Evolutionary conservation across 1,140 invertebrate genomes (phyloP), one percentile per base, ranked within the genome.

Genomic region (Apis cerana): DNA sequence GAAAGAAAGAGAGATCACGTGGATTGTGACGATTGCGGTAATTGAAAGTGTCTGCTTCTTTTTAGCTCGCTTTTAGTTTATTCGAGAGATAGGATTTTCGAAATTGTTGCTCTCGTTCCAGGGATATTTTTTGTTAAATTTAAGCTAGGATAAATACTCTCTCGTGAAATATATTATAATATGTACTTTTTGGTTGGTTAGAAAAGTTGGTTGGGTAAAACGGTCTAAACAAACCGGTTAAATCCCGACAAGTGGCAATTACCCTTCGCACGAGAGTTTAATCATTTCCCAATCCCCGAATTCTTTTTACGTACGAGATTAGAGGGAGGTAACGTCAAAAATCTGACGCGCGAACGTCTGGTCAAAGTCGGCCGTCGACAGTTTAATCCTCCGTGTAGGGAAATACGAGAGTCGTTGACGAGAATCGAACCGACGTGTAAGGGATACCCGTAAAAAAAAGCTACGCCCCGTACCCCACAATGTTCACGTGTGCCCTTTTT

Each of bases 371-470:
- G 19, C 27, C 77, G 48, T 75, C n/a, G 89, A 90, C 89, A 82
- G 86, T 80, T 90, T 86, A 91, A 91, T 91, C 88, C 85, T 61
- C 82, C 89, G 86, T 91, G 87, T 80, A 88, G 87, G 86, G 88
- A 82, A 82, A 88, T 88, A 89, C 75, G 81, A 72, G 72, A 81
- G 48, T 33, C 33, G 65, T 84, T 91, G 90, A 91, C 85, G 89
- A 88, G 88, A 91, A 70, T 80, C 83, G 90, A 91, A 88, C 89
- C 72, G 89, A 90, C 89, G 85, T 84, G 87, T 82, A 84, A 88
- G 70, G 81, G 87, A 88, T 88, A 88, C 85, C 65, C 50, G 68
- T 70, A 86, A 88, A 88, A 43, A 89, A 89, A 88, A 74, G 27
- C 27, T 78, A 15, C 27, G 56, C 27, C 11, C 75, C 75, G 58